Evolutionary conservation across 1,140 invertebrate species (phyloP).

Genomic region (Heliconius hermathena): DNA sequence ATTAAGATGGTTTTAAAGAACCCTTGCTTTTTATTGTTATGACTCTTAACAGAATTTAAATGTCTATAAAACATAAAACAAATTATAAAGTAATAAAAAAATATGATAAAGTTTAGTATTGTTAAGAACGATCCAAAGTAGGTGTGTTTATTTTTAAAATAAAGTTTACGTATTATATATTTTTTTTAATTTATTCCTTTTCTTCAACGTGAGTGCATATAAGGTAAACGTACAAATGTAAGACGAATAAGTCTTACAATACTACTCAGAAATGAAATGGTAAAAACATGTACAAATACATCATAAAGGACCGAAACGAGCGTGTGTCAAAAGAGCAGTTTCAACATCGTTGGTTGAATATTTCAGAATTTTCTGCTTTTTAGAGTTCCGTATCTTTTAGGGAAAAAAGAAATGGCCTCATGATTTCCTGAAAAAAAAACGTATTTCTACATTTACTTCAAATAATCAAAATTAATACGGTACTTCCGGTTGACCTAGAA

Average conservation of each 20-base stretch:
- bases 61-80: background rate
- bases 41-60: background rate
- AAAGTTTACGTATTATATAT: background rate
- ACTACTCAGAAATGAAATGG: slow-evolving; percentile 23
- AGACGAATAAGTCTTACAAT: slow-evolving; percentile 4
- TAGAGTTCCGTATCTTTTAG: no score
- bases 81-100: background rate
- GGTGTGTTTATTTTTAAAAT: background rate
- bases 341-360: slow-evolving; percentile 18
- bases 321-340: slow-evolving; percentile 31
- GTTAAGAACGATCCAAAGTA: background rate
- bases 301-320: slow-evolving; percentile 20
- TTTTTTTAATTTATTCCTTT: background rate
- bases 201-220: slow-evolving; percentile 1
- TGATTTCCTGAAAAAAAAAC: no score
- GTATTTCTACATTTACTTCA: no score
- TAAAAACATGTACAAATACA: slow-evolving; percentile 20
- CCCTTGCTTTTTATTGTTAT: background rate
- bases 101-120: no score
- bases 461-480: no score
- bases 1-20: background rate
- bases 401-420: no score
- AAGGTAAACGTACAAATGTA: background rate
- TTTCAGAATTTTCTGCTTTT: slow-evolving; percentile 5
- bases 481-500: no score